A percentile compares a stretch with the other conserved stretches of the same genome.
These are phyloP conservation scores for Ceyx cyanopectus DNA, from an alignment of 2,113 vertebrate species.

Conservation along the genomic window DNA sequence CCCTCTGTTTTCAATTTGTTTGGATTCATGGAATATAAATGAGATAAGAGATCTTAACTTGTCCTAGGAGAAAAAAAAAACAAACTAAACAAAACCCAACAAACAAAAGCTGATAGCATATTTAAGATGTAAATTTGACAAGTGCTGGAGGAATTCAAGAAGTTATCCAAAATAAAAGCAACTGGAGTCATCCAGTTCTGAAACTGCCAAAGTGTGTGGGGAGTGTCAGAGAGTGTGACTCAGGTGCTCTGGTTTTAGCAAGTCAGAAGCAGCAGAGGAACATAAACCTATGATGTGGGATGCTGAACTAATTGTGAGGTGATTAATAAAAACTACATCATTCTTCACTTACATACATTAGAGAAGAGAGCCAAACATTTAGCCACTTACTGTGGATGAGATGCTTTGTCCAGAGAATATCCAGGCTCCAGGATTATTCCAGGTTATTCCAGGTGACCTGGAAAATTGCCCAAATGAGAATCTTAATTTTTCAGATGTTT, in stretches of 20 bases:
- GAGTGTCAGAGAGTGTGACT: background rate
- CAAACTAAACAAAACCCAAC: too few relatives aligned
- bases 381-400: background rate
- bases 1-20: background rate
- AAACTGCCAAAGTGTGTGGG: background rate
- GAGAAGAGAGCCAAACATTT: background rate
- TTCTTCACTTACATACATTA: background rate
- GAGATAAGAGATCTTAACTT: background rate
- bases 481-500: slow-evolving; percentile 33
- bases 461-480: background rate
- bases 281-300: background rate
- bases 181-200: background rate
- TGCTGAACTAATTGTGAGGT: background rate
- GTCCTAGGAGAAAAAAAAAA: background rate
- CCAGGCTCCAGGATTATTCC: background rate
- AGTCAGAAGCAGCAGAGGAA: background rate
- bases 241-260: background rate
- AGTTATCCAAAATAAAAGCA: background rate
- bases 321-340: slow-evolving; percentile 1
- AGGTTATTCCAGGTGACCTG: background rate
- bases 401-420: background rate
- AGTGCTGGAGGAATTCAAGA: background rate
- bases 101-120: background rate
- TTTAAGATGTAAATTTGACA: background rate
- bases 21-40: background rate